phyloP scores from a whole-genome alignment of 2,113 vertebrate species.

The Spheniscus mendiculus region DNA sequence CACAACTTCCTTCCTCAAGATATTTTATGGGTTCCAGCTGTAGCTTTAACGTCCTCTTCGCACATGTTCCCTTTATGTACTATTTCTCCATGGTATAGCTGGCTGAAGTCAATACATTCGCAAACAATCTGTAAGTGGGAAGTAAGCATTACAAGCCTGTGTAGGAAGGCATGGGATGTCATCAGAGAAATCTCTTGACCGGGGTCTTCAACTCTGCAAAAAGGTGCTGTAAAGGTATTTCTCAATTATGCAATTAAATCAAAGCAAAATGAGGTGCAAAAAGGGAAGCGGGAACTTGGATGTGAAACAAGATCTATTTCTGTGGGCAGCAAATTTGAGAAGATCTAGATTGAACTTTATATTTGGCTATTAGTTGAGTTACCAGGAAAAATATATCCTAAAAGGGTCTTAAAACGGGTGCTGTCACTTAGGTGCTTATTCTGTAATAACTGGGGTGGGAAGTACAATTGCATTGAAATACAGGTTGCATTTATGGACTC shows the following conservation, averaged over 20 bases:
- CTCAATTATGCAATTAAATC: neutral
- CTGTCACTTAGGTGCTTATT: neutral
- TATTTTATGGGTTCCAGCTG: neutral
- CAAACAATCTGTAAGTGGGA: neutral
- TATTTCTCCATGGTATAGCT: neutral
- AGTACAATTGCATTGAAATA: neutral
- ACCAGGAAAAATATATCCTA: neutral
- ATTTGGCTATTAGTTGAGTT: neutral
- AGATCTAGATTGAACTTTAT: neutral
- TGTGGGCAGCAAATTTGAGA: neutral
- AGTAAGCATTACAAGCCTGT: neutral
- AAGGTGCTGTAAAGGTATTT: neutral
- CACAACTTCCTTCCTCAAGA: neutral
- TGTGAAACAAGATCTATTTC: neutral
- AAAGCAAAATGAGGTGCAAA: neutral
- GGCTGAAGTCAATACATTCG: neutral
- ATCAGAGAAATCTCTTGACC: neutral
- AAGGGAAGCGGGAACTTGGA: neutral
- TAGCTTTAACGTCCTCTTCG: neutral
- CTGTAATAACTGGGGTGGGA: neutral
- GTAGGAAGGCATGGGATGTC: neutral
- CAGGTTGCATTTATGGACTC: neutral
- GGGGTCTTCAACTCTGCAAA: neutral
- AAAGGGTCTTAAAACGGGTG: neutral
- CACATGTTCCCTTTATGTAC: neutral